Base-by-base conservation (phyloP, 2,888 invertebrate genomes). In the Halictus ligatus region DNA sequence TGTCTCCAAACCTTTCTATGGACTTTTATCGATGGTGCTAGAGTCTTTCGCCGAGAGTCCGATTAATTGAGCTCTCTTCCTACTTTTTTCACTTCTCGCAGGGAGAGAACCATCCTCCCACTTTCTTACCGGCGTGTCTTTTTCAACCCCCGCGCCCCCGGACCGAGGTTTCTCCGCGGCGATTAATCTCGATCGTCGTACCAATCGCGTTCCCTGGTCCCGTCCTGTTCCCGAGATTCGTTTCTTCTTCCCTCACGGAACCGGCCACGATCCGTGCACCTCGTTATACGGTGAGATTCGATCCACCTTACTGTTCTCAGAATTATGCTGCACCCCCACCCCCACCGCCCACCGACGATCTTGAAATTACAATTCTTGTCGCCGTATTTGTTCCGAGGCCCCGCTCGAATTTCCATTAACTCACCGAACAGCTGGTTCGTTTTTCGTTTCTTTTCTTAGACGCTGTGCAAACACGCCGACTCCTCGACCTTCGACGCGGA, bases 1-100 rank as follows among this genome's bases (percentile, higher is more conserved):
- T 81, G 80, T 86, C 78, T 76, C 81, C 82, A 48, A 74, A 78
- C 83, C 87, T 89, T 82, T 88, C 88, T 87, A 82, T 88, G 87
- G 91, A 92, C 93, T 93, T 93, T 93, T 93, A 93, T 93, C 92
- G 92, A 92, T 91, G 91, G 90, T 78, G 67, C 81, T 80, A 73
- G 89, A 91, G 90, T 88, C 92, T 88, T 88, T 88, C 87, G 86
- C 86, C 86, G 84, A 83, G 83, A 81, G 86, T 79, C 88, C 88
- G 87, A 90, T 92, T 92, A 92, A 91, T 92, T 92, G 92, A 90
- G 87, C 84, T 87, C 90, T 89, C 86, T 84, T 84, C 80, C 80
- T 84, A 81, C 87, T 84, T 87, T 89, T 90, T 91, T 90, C 88
- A 86, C 84, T 87, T 85, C 85, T 85, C 85, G 73, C 75, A 75